Evolutionary conservation across 2,888 invertebrate genomes (phyloP), one percentile per base, ranked within the genome.

Genomic region (Acrobasis repandana): DNA sequence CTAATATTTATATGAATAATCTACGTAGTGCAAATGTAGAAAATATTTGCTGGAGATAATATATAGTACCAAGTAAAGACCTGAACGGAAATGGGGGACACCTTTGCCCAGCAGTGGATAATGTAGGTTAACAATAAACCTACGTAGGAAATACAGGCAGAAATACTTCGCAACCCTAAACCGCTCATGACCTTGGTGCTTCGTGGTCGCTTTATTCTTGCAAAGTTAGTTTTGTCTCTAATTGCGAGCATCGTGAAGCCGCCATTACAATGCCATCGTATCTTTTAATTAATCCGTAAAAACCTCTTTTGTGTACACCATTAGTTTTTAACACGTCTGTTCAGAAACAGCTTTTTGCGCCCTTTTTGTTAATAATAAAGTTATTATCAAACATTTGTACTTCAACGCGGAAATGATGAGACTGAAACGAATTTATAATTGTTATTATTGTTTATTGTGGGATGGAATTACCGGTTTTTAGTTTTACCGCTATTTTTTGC

Each of bases 181-280:
- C 43, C 43, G 43, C 43, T 33, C 47, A 9, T 46, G 58, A 36
- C 67, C 67, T 69, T 66, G 69, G 58, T 38, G 16, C 18, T 50
- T 60, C 65, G 60, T 64, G 63, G 34, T 65, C 59, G 57, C 14
- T n/a, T 5, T 43, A 52, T 61, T 65, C 63, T 65, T 61, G 47
- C 34, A 57, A 65, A 68, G 65, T 64, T 36, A 28, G 62, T 62
- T 65, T 63, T 65, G 62, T 61, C 36, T 18, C 36, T 60, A 63
- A 63, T 66, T 63, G 48, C 15, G 16, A 34, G 11, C 16, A 57
- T 6, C 67, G 65, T 68, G 67, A 65, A 62, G 58, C 16, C 47
- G 57, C 49, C 60, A 62, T 67, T 62, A 20, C 20, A 8, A 0
- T 51, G n/a, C 34, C 11, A 66, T 43, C 15, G 18, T 47, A 43